Percentiles rank a stretch among this genome's conserved stretches.
These are phyloP conservation scores for Microtus oregoni DNA, from an alignment of 2,113 vertebrate genomes.

Conservation along the genomic window DNA sequence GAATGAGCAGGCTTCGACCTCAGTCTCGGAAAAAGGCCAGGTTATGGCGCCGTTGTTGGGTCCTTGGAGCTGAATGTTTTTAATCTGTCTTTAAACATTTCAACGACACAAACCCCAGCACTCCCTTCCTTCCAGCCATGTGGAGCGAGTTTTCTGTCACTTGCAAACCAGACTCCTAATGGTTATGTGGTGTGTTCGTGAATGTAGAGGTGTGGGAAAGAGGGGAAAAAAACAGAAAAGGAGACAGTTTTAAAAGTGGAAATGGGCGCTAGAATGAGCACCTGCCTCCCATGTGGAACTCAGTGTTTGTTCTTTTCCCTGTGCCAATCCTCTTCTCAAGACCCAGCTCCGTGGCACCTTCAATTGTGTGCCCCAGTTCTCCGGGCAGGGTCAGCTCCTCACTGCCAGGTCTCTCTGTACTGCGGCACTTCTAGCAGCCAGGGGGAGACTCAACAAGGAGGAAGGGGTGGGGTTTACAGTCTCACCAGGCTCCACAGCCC, in stretches of 20 bases:
- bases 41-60: background rate
- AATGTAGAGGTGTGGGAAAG: background rate
- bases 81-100: conserved; percentile 34
- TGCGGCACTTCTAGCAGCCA: background rate
- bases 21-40: background rate
- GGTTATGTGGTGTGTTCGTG: background rate
- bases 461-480: background rate
- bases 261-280: background rate
- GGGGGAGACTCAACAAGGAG: background rate
- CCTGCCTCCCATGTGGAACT: background rate
- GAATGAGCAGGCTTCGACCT: background rate
- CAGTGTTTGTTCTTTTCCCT: background rate
- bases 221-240: background rate
- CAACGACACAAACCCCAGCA: background rate
- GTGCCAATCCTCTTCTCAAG: background rate
- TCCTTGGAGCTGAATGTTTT: background rate
- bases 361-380: background rate
- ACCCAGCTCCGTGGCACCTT: background rate
- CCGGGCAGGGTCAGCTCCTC: background rate
- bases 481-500: background rate
- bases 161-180: conserved; percentile 35
- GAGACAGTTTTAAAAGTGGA: background rate
- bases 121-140: background rate
- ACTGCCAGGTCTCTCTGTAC: background rate
- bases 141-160: conserved; percentile 2